Evolutionary conservation across 35 echinoderm and acorn worm species (phyloP), one percentile per base, ranked within the genome.

Genomic region (Strongylocentrotus purpuratus): DNA sequence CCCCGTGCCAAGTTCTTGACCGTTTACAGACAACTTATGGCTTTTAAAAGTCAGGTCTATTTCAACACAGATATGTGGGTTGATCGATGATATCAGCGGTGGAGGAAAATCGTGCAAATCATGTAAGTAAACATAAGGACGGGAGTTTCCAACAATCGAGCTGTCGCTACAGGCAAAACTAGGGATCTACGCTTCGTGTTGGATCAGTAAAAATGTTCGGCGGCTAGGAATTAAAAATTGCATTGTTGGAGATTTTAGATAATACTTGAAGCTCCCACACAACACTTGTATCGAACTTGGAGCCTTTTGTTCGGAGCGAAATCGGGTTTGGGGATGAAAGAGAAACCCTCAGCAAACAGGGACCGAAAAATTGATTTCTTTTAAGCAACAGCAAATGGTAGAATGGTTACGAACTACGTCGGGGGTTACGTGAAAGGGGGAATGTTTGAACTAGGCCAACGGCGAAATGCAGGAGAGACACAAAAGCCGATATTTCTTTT

Each of bases 381-480:
- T 93, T 58, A 33, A 93, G 46, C 91, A 25, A 47, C 48, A 58
- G 45, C 20, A 31, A 58, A 32, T 58, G 46, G 91, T 46, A 93
- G 91, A 93, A 93, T 93, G 91, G 91, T 17, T 89, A 46, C 45
- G 91, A 93, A 46, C 91, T 46, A 58, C 31, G 31, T 47, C n/a
- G 45, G 48, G 20, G 91, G 48, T 46, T 31, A 58, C 48, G 46
- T 50, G 46, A 93, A 93, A 46, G 48, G 28, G 46, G 48, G 22
- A 48, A 93, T 47, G 91, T 93, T 93, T 93, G 91, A 93, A 93
- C 32, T 93, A 93, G 91, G 91, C 91, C 91, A 93, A 46, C 45
- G 31, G 91, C 46, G 91, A 58, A 58, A 93, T 48, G 46, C 45
- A 32, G 91, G 47, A 31, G 46, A 25, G 31, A 93, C 91, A 58